A percentile compares a stretch with the other conserved stretches of the same genome.
phyloP scores from a whole-genome alignment of 2,797 vertebrate genomes.

The Ambastaia sidthimunki region DNA sequence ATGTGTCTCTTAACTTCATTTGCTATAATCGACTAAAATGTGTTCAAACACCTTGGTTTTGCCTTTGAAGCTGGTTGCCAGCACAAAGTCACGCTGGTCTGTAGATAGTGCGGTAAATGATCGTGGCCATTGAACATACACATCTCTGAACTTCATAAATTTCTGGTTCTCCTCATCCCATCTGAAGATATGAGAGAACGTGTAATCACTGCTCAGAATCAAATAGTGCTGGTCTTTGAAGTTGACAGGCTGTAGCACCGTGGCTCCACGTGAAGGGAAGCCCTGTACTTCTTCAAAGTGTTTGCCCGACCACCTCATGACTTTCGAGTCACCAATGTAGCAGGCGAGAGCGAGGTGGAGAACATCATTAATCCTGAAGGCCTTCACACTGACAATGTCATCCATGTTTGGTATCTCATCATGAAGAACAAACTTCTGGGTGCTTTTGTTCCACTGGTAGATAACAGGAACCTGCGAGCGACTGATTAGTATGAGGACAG shows the following conservation, averaged over 20 bases:
- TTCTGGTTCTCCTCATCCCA: slow-evolving; percentile 88
- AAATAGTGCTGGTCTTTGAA: slow-evolving; percentile 90
- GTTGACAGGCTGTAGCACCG: slow-evolving; percentile 92
- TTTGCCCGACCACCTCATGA: slow-evolving; percentile 91
- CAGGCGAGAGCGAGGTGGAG: slow-evolving; percentile 90
- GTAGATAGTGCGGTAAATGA: slow-evolving; percentile 91
- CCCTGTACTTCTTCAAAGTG: slow-evolving; percentile 91
- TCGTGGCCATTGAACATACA: slow-evolving; percentile 94
- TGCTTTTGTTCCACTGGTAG: slow-evolving; percentile 93
- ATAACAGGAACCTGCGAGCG: slow-evolving; percentile 92
- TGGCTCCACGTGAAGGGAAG: slow-evolving; percentile 94
- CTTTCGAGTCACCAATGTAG: slow-evolving; percentile 95
- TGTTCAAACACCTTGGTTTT: slow-evolving; percentile 97
- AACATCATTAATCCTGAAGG: slow-evolving; percentile 83
- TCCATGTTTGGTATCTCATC: slow-evolving; percentile 89
- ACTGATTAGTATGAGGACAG: slow-evolving; percentile 89
- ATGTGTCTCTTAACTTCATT: slow-evolving; percentile 57
- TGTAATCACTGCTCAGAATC: slow-evolving; percentile 94
- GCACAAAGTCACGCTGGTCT: slow-evolving; percentile 91
- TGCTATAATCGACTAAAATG: slow-evolving; percentile 89
- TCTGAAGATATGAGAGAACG: slow-evolving; percentile 95
- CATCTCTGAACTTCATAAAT: slow-evolving; percentile 93
- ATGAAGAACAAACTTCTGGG: slow-evolving; percentile 87
- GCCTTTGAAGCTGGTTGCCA: slow-evolving; percentile 96
- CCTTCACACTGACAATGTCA: slow-evolving; percentile 91